phyloP scores from a whole-genome alignment of 2,113 vertebrate species.

The Acrocephalus kingi region DNA sequence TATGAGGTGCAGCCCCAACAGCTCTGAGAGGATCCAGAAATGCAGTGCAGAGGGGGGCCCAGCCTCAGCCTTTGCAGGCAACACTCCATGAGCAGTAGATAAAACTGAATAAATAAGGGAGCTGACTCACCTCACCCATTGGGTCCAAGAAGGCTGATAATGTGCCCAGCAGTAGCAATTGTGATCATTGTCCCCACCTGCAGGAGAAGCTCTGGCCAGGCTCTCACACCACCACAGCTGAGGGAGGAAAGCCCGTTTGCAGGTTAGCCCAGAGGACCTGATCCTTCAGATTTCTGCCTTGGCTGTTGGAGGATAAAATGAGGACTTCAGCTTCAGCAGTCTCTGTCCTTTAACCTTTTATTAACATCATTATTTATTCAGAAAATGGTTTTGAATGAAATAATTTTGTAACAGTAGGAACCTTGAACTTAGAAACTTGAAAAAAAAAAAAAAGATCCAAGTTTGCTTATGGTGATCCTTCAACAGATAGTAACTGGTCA shows the following conservation, averaged over 20 bases:
- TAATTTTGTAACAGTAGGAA: conserved; percentile 36
- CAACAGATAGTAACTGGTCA: conserved; percentile 44
- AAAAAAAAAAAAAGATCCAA: not conserved
- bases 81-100: accelerated
- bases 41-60: not conserved
- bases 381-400: not conserved
- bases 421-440: not conserved
- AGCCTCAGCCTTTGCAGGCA: not conserved
- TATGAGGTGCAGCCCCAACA: not conserved
- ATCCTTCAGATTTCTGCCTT: not conserved
- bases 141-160: not conserved
- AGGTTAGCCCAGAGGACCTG: not conserved
- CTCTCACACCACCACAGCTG: not conserved
- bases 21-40: not conserved
- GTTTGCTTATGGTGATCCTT: conserved; percentile 8
- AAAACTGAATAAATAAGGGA: not conserved
- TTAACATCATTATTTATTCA: conserved; percentile 7
- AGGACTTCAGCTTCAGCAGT: not conserved
- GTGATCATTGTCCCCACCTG: not conserved
- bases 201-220: not conserved
- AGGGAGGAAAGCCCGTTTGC: not conserved
- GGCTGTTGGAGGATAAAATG: not conserved
- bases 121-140: not conserved
- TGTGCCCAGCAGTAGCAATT: not conserved
- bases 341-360: conserved; percentile 41